These are phyloP conservation scores for Aldabrachelys gigantea DNA, from an alignment of 2,113 vertebrate species.

Conservation along the genomic window DNA sequence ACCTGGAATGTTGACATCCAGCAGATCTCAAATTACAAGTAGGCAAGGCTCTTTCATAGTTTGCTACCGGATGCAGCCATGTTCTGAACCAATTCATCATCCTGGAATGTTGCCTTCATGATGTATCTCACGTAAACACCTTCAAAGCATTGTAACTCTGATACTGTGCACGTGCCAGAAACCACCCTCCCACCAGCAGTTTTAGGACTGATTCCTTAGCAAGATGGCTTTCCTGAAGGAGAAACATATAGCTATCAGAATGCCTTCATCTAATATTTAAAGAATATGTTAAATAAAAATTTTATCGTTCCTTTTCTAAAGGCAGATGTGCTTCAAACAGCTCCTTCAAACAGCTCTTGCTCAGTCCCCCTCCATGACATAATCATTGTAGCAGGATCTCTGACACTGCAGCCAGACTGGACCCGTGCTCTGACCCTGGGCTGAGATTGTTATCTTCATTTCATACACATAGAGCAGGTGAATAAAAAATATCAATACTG, in stretches of 20 bases:
- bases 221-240: not conserved
- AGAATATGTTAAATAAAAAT: not conserved
- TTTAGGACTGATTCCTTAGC: conserved; percentile 26
- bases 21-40: not conserved
- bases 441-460: not conserved
- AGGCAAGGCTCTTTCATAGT: not conserved
- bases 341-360: not conserved
- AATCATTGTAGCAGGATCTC: not conserved
- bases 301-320: not conserved
- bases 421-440: not conserved
- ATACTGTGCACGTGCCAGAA: not conserved
- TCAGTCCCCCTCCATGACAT: fast-evolving
- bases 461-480: not conserved
- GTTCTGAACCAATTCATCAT: conserved; percentile 13
- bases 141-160: not conserved
- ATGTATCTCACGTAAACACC: conserved; percentile 24
- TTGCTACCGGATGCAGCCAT: not conserved
- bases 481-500: not conserved
- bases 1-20: not conserved
- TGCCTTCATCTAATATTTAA: not conserved
- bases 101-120: conserved; percentile 16
- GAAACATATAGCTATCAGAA: not conserved
- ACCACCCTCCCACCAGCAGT: conserved; percentile 5
- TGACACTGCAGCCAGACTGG: fast-evolving
- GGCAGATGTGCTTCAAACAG: not conserved